Conservation (phyloP, 2,113 vertebrate species). For the Poicephalus gulielmi region DNA sequence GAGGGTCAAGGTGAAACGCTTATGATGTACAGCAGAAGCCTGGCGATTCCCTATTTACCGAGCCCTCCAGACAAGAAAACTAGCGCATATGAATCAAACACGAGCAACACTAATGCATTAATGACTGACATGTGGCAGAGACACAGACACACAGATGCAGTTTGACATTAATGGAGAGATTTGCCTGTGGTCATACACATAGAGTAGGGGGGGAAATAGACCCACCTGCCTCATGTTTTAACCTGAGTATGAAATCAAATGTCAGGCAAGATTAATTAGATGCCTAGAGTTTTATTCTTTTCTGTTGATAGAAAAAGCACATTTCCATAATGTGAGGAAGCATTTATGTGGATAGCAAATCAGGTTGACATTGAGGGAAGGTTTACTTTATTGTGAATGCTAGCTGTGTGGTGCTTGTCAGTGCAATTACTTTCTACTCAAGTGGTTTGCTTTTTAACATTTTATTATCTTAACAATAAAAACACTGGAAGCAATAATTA, state of each 20-base stretch:
- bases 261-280: constrained; percentile 90
- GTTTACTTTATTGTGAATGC: constrained; percentile 75
- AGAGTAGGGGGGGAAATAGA: neutral
- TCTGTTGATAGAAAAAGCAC: constrained; percentile 74
- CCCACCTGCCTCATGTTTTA: constrained; percentile 75
- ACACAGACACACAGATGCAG: constrained; percentile 79
- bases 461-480: constrained; percentile 88
- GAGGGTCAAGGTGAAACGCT: constrained; percentile 68
- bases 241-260: constrained; percentile 83
- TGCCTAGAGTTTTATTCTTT: constrained; percentile 77
- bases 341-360: constrained; percentile 72
- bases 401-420: constrained; percentile 77
- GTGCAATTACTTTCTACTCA: constrained; percentile 81
- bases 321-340: constrained; percentile 83
- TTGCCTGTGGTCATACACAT: constrained; percentile 84
- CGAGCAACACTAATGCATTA: constrained; percentile 84
- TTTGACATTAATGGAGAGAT: constrained; percentile 96
- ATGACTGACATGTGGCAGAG: constrained; percentile 85
- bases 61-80: constrained; percentile 73
- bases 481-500: constrained; percentile 93
- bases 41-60: constrained; percentile 44
- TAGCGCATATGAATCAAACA: constrained; percentile 76
- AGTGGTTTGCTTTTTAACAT: constrained; percentile 82
- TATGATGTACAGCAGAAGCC: constrained; percentile 35
- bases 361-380: constrained; percentile 77